Evolutionary conservation across 1,140 invertebrate species (phyloP), one percentile per base, ranked within the genome.

Genomic region (Lucilia sericata): DNA sequence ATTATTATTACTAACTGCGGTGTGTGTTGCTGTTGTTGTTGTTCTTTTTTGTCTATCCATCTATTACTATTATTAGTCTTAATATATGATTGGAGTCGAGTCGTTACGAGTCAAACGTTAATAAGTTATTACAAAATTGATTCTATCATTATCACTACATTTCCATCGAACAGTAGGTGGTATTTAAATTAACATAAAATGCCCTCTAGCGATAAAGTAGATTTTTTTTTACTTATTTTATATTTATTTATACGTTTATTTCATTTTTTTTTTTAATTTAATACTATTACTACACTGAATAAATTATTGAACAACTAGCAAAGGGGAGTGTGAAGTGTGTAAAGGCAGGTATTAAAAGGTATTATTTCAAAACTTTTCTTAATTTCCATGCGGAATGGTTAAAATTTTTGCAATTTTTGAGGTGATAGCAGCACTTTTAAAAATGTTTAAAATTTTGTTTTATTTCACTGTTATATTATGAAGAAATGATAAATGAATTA

Each of bases 141-240:
- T 70, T 70, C 65, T 70, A 70, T 70, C 65, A 70, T 70, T 70
- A 70, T 70, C 65, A 70, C 65, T 9, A 70, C n/a, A 70, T 70
- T n/a, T 19, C 65, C 9, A 19, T 60, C 55, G 55, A 70, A 78
- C 75, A 78, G 76, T 80, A 80, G 76, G 76, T 80, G 76, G 76
- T 80, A 80, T 80, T 80, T 49, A 80, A 80, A 80, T 80, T 80
- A 80, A 51, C 76, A 80, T 80, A 80, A 80, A 49, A 80, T 70
- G 65, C 65, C 65, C 65, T 70, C n/a, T 70, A 70, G 65, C 65
- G 19, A 70, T 70, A 70, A 70, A 21, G 21, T 60, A 17, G 14
- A 60, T 21, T 70, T 70, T 70, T 70, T 70, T 21, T 70, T 9
- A 70, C n/a, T 17, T n/a, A n/a, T 60, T n/a, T n/a, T n/a, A n/a